phyloP scores from a whole-genome alignment of 2,797 vertebrate species.

The Chiloscyllium punctatum region DNA sequence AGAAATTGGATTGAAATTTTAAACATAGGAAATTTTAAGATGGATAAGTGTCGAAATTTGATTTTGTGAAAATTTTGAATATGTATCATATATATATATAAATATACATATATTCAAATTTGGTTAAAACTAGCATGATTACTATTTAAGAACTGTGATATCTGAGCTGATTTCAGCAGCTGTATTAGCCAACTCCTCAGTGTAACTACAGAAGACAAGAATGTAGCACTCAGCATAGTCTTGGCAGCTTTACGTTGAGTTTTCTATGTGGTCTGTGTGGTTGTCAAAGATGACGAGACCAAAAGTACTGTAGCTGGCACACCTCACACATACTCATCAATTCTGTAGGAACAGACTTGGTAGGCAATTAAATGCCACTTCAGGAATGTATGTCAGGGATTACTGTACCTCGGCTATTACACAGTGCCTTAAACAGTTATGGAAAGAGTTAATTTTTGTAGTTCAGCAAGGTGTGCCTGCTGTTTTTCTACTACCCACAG shows the following conservation, averaged over 20 bases:
- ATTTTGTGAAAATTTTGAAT: conserved; percentile 8
- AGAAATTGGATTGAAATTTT: conserved; percentile 28
- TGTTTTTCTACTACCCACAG: conserved; percentile 58
- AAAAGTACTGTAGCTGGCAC: conserved; percentile 73
- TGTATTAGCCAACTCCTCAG: conserved; percentile 32
- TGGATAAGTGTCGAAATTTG: background rate
- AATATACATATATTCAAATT: background rate
- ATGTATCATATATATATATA: background rate
- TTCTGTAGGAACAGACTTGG: conserved; percentile 65
- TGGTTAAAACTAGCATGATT: background rate
- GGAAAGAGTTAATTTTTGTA: conserved; percentile 48
- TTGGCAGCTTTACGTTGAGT: conserved; percentile 42
- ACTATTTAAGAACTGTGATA: conserved; percentile 11
- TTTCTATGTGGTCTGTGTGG: conserved; percentile 33
- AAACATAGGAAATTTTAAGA: background rate
- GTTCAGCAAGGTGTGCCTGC: conserved; percentile 68
- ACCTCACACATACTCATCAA: conserved; percentile 65
- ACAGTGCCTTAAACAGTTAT: conserved; percentile 91
- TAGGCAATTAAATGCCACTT: conserved; percentile 85
- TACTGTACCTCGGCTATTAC: conserved; percentile 99
- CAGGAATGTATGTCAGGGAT: conserved; percentile 99
- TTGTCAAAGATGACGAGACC: conserved; percentile 34
- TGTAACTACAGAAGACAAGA: conserved; percentile 64
- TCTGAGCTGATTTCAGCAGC: conserved; percentile 10
- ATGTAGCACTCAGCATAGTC: conserved; percentile 72